These are phyloP conservation scores for Apus apus DNA, from an alignment of 2,113 vertebrate genomes.

Conservation along the genomic window DNA sequence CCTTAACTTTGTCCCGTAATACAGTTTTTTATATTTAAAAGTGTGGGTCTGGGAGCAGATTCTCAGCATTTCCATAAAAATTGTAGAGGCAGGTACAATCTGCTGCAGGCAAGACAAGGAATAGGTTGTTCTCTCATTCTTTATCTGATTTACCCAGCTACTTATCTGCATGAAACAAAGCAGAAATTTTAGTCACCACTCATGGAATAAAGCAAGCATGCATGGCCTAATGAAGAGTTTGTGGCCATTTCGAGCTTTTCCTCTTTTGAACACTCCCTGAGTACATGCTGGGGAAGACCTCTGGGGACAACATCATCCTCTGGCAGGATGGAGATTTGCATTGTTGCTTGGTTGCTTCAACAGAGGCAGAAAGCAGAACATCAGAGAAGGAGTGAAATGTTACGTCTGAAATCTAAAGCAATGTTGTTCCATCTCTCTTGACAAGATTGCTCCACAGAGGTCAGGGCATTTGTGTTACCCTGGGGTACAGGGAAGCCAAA, in stretches of 20 bases:
- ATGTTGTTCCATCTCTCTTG: background rate
- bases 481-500: background rate
- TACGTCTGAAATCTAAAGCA: background rate
- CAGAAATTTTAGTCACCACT: background rate
- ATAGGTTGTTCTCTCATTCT: background rate
- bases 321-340: background rate
- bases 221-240: background rate
- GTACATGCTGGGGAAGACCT: background rate
- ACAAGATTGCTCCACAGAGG: background rate
- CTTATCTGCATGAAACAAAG: background rate
- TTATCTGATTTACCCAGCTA: background rate
- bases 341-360: background rate
- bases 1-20: background rate
- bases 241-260: background rate
- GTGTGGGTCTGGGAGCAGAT: background rate
- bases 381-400: background rate
- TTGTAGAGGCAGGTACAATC: background rate
- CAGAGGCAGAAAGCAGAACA: background rate
- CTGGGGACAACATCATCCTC: background rate
- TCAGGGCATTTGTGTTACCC: background rate
- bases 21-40: background rate
- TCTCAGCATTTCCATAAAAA: conserved; percentile 6
- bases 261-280: background rate
- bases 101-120: conserved; percentile 7
- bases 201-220: background rate